Base-by-base conservation (phyloP, 2,797 vertebrate genomes). In the Pseudochirops cupreus region DNA sequence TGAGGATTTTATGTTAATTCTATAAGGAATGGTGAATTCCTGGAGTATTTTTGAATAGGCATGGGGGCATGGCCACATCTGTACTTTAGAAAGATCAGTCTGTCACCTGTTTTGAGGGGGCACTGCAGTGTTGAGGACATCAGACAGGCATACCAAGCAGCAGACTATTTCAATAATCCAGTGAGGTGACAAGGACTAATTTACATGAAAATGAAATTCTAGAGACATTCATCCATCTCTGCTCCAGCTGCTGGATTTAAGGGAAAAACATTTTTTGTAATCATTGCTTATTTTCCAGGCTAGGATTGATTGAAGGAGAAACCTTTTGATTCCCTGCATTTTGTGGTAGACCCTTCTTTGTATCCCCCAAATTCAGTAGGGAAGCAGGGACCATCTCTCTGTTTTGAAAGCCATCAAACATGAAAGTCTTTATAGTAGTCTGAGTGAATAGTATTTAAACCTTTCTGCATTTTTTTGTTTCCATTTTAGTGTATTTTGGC, bases 401-500 rank as follows among this genome's bases (percentile, higher is more conserved):
- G 16, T 31, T 0, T 46, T 52, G n/a, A 94, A 50, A n/a, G 31
- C 58, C 39, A 39, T 53, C n/a, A 9, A 18, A 39, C 0, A 74
- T 24, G 74, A 39, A 50, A 52, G 24, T 29, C 29, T 0, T 0
- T 21, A 1, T 14, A 14, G 28, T 46, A 13, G 0, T 0, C 0
- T 4, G 0, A 21, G 52, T 93, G 50, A 54, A 62, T 96, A 0
- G 92, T 0, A 0, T 5, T 56, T 96, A 5, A 18, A 0, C 91
- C 3, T 91, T 91, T 95, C 89, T 94, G 12, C 67, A 39, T 97
- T 91, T 91, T 90, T 39, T 16, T 97, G 50, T 97, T 24, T 92
- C 91, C 57, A 94, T 91, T 11, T 0, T 97, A 99, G 99, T 97
- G 95, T 97, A 97, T 28, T 96, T 98, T 0, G 97, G 98, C 93